Percentiles rank a stretch among this genome's conserved stretches.
These are phyloP conservation scores for Temnothorax longispinosus DNA, from an alignment of 1,140 invertebrate genomes.

Conservation along the genomic window DNA sequence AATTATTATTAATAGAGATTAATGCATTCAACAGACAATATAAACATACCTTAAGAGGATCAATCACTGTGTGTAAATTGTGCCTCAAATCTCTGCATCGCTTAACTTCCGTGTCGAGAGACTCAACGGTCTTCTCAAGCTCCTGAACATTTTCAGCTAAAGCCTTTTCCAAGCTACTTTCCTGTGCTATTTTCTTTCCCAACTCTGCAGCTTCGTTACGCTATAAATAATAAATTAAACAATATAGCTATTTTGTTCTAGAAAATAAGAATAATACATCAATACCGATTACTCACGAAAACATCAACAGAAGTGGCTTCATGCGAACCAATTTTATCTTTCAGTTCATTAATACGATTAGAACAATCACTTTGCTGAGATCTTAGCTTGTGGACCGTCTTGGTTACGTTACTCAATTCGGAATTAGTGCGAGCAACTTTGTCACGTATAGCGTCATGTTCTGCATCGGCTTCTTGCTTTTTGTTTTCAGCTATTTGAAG, in stretches of 20 bases:
- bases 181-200: slow-evolving; percentile 79
- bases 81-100: slow-evolving; percentile 66
- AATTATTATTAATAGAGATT: not conserved
- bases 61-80: slow-evolving; percentile 65
- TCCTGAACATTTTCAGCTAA: slow-evolving; percentile 77
- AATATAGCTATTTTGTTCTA: not conserved
- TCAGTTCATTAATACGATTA: slow-evolving; percentile 79
- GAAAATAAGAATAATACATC: slow-evolving; percentile 62
- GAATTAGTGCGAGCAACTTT: slow-evolving; percentile 68
- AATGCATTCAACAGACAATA: not conserved
- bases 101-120: slow-evolving; percentile 76
- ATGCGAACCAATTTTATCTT: slow-evolving; percentile 79
- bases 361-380: slow-evolving; percentile 70
- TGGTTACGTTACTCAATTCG: slow-evolving; percentile 70
- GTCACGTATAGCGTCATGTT: slow-evolving; percentile 62
- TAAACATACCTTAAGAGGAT: slow-evolving; percentile 68
- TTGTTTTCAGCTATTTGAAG: slow-evolving; percentile 65
- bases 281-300: slow-evolving; percentile 81
- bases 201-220: slow-evolving; percentile 83
- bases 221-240: slow-evolving; percentile 72
- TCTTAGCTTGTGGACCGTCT: slow-evolving; percentile 64
- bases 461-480: not conserved
- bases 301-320: slow-evolving; percentile 71
- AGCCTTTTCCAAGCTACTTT: slow-evolving; percentile 79
- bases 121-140: slow-evolving; percentile 79